Percentiles rank a stretch among this genome's conserved stretches.
Evolutionary conservation across 2,113 vertebrate species (phyloP).

Genomic region (Chloroceryle aenea): DNA sequence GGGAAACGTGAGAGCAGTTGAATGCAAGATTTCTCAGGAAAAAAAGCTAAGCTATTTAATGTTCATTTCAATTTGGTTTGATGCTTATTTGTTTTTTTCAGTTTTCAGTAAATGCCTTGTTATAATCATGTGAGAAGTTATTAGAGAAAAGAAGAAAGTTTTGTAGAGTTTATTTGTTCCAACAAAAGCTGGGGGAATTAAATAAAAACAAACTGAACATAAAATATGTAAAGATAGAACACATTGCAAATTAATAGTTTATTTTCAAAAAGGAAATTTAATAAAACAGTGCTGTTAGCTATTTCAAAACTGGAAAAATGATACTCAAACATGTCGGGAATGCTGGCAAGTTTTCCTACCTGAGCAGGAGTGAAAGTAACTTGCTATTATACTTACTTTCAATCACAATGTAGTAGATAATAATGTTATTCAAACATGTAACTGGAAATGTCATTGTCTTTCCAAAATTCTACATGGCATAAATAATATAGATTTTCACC

Average conservation of each 20-base stretch:
- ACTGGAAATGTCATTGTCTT: not conserved
- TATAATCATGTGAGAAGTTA: conserved; percentile 15
- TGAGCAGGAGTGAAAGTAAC: not conserved
- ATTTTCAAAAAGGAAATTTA: conserved; percentile 37
- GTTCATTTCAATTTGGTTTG: conserved; percentile 2
- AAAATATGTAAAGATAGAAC: conserved; percentile 28
- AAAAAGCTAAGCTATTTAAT: not conserved
- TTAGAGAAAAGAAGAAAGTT: conserved; percentile 40
- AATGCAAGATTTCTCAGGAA: conserved; percentile 33
- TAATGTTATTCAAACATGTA: not conserved
- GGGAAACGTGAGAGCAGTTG: conserved; percentile 1
- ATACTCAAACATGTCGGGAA: not conserved
- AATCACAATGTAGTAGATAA: not conserved
- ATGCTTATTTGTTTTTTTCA: conserved; percentile 17
- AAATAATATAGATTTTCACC: not conserved
- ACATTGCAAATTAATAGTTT: conserved; percentile 25
- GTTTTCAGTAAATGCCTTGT: conserved; percentile 13
- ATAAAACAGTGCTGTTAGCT: not conserved
- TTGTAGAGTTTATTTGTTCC: conserved; percentile 15
- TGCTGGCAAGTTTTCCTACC: conserved; percentile 3
- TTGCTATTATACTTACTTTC: not conserved
- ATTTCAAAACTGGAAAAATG: conserved; percentile 3
- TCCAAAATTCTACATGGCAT: not conserved
- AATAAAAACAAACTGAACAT: conserved; percentile 42
- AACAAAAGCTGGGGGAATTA: conserved; percentile 3